These are phyloP conservation scores for Centrocercus urophasianus DNA, from an alignment of 2,113 vertebrate genomes.

Conservation along the genomic window DNA sequence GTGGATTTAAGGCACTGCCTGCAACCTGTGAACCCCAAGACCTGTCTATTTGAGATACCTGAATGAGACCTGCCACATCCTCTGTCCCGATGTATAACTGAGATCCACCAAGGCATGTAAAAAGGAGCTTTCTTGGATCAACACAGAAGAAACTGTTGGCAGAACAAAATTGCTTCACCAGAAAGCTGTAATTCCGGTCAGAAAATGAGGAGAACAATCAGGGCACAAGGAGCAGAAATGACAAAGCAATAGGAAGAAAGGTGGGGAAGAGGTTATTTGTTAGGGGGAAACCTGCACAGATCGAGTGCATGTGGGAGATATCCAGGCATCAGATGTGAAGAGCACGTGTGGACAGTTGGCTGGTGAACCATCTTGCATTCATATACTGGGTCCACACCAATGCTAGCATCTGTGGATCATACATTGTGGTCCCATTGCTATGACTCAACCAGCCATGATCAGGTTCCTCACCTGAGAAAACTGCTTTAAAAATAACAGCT, in stretches of 20 bases:
- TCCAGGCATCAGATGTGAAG: too few relatives aligned
- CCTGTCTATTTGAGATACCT: not conserved
- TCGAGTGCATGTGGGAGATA: too few relatives aligned
- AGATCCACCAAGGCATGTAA: not conserved
- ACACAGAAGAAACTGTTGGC: not conserved
- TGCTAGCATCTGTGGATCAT: too few relatives aligned
- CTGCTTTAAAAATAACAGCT: too few relatives aligned
- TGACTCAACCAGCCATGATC: too few relatives aligned
- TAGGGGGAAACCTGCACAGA: not conserved
- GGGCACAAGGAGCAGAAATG: not conserved
- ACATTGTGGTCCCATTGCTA: too few relatives aligned
- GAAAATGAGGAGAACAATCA: not conserved
- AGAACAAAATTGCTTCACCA: not conserved
- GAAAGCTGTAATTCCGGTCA: not conserved
- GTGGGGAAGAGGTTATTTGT: not conserved
- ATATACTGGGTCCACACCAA: too few relatives aligned
- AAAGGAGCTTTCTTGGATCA: not conserved
- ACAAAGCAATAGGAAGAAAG: not conserved
- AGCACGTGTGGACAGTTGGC: too few relatives aligned
- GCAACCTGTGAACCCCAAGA: slow-evolving; percentile 9
- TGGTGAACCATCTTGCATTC: too few relatives aligned
- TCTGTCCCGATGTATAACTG: not conserved
- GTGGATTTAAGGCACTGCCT: slow-evolving; percentile 24
- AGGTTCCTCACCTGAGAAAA: too few relatives aligned
- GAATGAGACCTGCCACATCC: not conserved